Evolutionary conservation across 2,113 vertebrate genomes (phyloP).

Genomic region (Alethe castanea): DNA sequence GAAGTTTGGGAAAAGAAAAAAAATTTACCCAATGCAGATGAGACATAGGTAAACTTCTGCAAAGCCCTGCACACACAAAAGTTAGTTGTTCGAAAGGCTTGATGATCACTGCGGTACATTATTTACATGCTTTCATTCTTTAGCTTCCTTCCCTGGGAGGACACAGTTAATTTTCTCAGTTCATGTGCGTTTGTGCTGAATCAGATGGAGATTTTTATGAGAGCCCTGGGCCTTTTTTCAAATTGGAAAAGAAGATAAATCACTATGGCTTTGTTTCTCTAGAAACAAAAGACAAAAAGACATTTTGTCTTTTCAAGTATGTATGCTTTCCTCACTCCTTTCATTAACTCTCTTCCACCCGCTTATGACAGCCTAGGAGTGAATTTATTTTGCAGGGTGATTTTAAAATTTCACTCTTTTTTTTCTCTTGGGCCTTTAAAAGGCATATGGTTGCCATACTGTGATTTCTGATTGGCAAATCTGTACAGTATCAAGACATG

Average conservation of each 20-base stretch:
- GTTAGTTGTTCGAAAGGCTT: background rate
- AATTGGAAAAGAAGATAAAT: conserved; percentile 43
- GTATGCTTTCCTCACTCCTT: background rate
- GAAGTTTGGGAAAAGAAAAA: background rate
- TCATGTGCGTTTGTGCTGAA: conserved; percentile 22
- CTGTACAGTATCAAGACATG: background rate
- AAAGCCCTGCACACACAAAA: background rate
- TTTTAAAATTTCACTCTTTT: background rate
- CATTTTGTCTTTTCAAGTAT: conserved; percentile 27
- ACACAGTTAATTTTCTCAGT: conserved; percentile 1
- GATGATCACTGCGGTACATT: rapidly evolving
- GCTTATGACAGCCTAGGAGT: rapidly evolving
- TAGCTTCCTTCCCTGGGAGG: conserved; percentile 7
- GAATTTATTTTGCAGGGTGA: background rate
- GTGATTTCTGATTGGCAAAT: background rate
- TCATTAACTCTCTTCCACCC: background rate
- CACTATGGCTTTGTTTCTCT: conserved; percentile 29
- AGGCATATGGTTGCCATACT: background rate
- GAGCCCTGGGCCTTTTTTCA: conserved; percentile 8
- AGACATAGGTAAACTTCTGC: background rate
- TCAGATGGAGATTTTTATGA: conserved; percentile 34
- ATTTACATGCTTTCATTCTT: conserved; percentile 30
- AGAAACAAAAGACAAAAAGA: background rate
- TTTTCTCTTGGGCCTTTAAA: background rate
- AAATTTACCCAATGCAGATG: background rate